Conservation (phyloP, 2,888 invertebrate genomes). For the Leptinotarsa rubiginosa region DNA sequence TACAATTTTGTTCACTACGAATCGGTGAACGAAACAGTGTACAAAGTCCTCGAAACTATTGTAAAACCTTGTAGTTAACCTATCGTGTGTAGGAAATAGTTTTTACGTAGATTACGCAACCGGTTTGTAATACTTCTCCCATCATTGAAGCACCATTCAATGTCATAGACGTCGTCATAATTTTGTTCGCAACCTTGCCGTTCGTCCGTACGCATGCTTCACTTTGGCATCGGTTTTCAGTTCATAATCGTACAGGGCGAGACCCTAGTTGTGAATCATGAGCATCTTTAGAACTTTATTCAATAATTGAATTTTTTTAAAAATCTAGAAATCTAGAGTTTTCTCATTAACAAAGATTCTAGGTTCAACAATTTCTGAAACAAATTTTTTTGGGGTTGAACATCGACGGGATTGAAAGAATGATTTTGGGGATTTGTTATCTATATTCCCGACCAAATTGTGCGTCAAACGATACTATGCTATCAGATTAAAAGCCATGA, state of each 20-base stretch:
- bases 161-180: constrained; percentile 54
- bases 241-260: constrained; percentile 5
- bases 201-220: constrained; percentile 23
- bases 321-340: too few relatives aligned
- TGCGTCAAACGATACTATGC: too few relatives aligned
- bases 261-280: too few relatives aligned
- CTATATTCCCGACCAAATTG: too few relatives aligned
- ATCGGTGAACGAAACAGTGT: neutral
- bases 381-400: too few relatives aligned
- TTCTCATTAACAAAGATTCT: too few relatives aligned
- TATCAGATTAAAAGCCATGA: too few relatives aligned
- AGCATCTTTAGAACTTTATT: too few relatives aligned
- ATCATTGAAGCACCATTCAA: constrained; percentile 58
- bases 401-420: too few relatives aligned
- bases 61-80: constrained; percentile 31
- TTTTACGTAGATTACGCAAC: constrained; percentile 52
- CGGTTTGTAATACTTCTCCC: constrained; percentile 52
- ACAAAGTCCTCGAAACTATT: constrained; percentile 20
- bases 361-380: too few relatives aligned
- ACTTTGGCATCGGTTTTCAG: constrained; percentile 20
- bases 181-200: constrained; percentile 29
- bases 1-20: neutral
- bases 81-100: constrained; percentile 46
- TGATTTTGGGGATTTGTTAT: too few relatives aligned
- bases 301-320: too few relatives aligned